Evolutionary conservation across 1,140 invertebrate species (phyloP).

Genomic region (Drosophila erecta): DNA sequence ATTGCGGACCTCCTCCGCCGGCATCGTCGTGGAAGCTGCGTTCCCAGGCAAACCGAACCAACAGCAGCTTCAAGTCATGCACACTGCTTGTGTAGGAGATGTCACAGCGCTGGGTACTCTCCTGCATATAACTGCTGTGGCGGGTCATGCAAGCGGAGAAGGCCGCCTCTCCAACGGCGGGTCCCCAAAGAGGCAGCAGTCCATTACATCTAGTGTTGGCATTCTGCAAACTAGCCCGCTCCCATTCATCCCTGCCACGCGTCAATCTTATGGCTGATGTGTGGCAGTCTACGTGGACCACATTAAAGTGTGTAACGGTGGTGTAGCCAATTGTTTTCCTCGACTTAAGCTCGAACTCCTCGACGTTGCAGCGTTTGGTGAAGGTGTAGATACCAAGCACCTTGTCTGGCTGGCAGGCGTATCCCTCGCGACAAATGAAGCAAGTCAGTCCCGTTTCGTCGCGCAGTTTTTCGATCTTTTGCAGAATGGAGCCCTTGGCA

Average conservation of each 20-base stretch:
- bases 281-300: conserved; percentile 99
- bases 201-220: conserved; percentile 99
- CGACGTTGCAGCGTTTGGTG: conserved; percentile 97
- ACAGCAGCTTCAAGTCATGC: conserved; percentile 96
- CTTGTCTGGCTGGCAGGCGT: conserved; percentile 96
- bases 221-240: conserved; percentile 98
- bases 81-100: conserved; percentile 94
- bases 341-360: conserved; percentile 95
- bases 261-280: conserved; percentile 95
- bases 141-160: conserved; percentile 97
- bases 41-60: conserved; percentile 96
- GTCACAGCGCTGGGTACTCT: conserved; percentile 94
- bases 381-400: conserved; percentile 98
- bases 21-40: conserved; percentile 98
- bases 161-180: conserved; percentile 96
- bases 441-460: conserved; percentile 98
- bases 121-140: conserved; percentile 94
- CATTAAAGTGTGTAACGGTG: conserved; percentile 99
- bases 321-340: conserved; percentile 94
- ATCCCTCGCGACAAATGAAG: conserved; percentile 99
- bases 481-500: conserved; percentile 94
- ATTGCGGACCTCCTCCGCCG: conserved; percentile 97
- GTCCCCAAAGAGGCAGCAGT: conserved; percentile 97
- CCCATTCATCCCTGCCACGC: conserved; percentile 96
- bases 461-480: conserved; percentile 97